Evolutionary conservation across 35 echinoderm and acorn worm species (phyloP), one percentile per base, ranked within the genome.

Genomic region (Amphiura filiformis): DNA sequence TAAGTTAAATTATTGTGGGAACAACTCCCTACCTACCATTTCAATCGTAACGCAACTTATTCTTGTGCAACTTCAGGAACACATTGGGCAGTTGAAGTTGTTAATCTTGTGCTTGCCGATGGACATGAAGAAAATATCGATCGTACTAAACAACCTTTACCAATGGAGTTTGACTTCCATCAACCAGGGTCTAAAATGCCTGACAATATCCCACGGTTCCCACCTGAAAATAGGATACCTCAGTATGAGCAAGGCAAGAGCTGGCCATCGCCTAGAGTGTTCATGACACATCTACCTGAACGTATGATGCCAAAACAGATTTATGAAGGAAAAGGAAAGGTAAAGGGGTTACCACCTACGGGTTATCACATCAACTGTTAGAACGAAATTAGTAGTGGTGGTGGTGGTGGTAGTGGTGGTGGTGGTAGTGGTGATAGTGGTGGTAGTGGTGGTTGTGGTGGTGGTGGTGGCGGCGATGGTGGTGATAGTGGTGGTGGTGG

Each of bases 11-110:
- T n/a, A n/a, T n/a, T n/a, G n/a, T n/a, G n/a, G n/a, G n/a, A n/a
- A n/a, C n/a, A n/a, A n/a, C n/a, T n/a, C n/a, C n/a, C n/a, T n/a
- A n/a, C n/a, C n/a, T n/a, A n/a, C n/a, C n/a, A n/a, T n/a, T n/a
- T n/a, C n/a, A n/a, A n/a, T n/a, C n/a, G n/a, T n/a, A n/a, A n/a
- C n/a, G n/a, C n/a, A n/a, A n/a, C n/a, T n/a, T n/a, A n/a, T n/a
- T n/a, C n/a, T n/a, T n/a, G n/a, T n/a, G n/a, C n/a, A n/a, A n/a
- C n/a, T n/a, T n/a, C n/a, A 85, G 83, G 83, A 35, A 85, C 83
- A 23, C 47, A 85, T 31, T 85, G 83, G 83, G 83, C 56, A 37
- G 35, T 85, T 32, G 83, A 85, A 61, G 65, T 85, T 37, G 56
- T 39, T 9, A 85, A 85, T 36, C 35, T 85, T 1, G 39, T 85